A percentile compares a stretch with the other conserved stretches of the same genome.
These are phyloP conservation scores for Helostoma temminkii DNA, from an alignment of 2,797 vertebrate species.

Conservation along the genomic window DNA sequence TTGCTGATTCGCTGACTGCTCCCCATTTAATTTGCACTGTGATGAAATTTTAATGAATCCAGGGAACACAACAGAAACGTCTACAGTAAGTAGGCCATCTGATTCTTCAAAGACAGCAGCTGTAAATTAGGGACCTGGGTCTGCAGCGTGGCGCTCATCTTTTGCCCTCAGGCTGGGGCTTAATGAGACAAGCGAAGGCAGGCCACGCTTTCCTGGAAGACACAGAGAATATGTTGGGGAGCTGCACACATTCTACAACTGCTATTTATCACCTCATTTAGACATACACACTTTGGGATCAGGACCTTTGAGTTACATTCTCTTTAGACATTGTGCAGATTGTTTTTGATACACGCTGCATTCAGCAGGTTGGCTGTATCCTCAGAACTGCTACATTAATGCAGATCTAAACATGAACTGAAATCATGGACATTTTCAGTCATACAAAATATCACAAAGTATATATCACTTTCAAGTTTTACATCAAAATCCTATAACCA, in stretches of 20 bases:
- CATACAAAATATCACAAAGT: background rate
- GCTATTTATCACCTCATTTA: conserved; percentile 14
- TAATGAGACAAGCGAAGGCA: conserved; percentile 35
- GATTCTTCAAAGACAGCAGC: conserved; percentile 68
- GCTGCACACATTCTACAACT: conserved; percentile 15
- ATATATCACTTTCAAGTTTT: background rate
- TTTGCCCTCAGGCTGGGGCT: conserved; percentile 30
- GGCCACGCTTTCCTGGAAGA: conserved; percentile 30
- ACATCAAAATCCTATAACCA: background rate
- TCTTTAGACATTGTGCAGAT: background rate
- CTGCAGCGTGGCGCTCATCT: conserved; percentile 11
- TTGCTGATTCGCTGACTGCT: conserved; percentile 10
- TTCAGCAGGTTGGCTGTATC: background rate
- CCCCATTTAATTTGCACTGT: conserved; percentile 50
- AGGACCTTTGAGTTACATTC: background rate
- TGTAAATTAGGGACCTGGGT: conserved; percentile 58
- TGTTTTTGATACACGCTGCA: background rate
- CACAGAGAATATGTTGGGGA: background rate
- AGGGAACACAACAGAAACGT: conserved; percentile 54
- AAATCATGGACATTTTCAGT: background rate
- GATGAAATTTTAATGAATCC: conserved; percentile 69
- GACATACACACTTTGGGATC: background rate
- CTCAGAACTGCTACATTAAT: background rate
- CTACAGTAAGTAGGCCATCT: conserved; percentile 69
- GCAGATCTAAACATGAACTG: background rate